Percentiles rank a stretch among this genome's conserved stretches.
phyloP scores from a whole-genome alignment of 1,140 invertebrate species.

The Anthonomus grandis region DNA sequence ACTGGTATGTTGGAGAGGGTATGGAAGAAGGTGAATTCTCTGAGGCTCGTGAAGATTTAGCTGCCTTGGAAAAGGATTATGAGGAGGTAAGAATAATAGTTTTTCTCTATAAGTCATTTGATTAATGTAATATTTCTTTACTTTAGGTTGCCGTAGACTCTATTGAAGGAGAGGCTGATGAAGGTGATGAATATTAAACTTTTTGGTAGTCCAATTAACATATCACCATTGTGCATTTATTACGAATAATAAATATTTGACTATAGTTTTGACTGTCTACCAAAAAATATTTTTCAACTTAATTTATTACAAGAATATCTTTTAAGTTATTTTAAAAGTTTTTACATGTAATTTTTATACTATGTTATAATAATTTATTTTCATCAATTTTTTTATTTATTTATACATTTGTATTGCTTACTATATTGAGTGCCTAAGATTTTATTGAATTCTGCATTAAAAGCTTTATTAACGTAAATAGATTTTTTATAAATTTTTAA shows the following conservation, averaged over 20 bases:
- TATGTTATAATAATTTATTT: not conserved
- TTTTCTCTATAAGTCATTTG: not conserved
- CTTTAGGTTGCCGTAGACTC: conserved; percentile 61
- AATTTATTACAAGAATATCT: not conserved
- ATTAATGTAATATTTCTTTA: not conserved
- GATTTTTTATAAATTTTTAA: too few relatives aligned
- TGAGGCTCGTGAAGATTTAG: conserved; percentile 82
- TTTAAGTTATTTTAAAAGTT: conserved; percentile 3
- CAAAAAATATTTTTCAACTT: not conserved
- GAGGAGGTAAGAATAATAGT: conserved; percentile 56
- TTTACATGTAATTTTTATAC: not conserved
- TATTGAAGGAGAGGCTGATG: conserved; percentile 67
- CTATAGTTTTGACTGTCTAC: too few relatives aligned
- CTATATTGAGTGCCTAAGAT: too few relatives aligned
- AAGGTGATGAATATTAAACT: conserved; percentile 66
- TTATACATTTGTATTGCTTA: too few relatives aligned
- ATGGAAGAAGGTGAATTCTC: conserved; percentile 86
- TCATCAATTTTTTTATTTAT: too few relatives aligned
- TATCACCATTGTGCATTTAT: too few relatives aligned
- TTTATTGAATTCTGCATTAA: too few relatives aligned
- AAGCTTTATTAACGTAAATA: too few relatives aligned
- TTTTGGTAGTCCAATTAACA: too few relatives aligned
- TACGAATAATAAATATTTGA: too few relatives aligned
- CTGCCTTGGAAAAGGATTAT: conserved; percentile 81
- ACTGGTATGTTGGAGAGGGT: conserved; percentile 83